Percentiles rank a stretch among this genome's conserved stretches.
These are phyloP conservation scores for Dromius quadrimaculatus DNA, from an alignment of 2,888 invertebrate genomes.

Conservation along the genomic window DNA sequence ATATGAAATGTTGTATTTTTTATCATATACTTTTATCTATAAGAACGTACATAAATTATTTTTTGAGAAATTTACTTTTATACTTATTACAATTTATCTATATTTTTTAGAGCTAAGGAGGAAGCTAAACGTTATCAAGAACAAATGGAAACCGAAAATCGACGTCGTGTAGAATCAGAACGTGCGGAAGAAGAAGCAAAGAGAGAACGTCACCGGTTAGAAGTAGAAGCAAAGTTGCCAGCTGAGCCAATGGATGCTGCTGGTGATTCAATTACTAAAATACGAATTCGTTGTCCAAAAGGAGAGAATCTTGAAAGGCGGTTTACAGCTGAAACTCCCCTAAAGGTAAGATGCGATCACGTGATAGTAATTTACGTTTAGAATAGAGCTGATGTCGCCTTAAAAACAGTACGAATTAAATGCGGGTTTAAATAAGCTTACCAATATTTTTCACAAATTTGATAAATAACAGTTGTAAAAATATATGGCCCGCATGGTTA, in stretches of 20 bases:
- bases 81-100: background rate
- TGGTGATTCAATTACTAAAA: constrained; percentile 75
- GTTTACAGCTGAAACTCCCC: constrained; percentile 74
- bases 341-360: constrained; percentile 69
- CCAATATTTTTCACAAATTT: too few species aligned
- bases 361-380: too few species aligned
- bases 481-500: too few species aligned
- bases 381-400: too few species aligned
- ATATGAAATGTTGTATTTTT: background rate
- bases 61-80: background rate
- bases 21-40: background rate
- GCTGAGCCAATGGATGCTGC: constrained; percentile 75
- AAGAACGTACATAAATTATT: background rate
- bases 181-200: constrained; percentile 78
- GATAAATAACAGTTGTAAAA: too few species aligned
- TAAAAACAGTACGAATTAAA: too few species aligned
- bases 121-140: constrained; percentile 85
- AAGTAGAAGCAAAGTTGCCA: constrained; percentile 78
- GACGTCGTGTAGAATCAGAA: constrained; percentile 81
- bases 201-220: constrained; percentile 77
- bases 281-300: constrained; percentile 86
- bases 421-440: too few species aligned
- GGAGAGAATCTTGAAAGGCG: constrained; percentile 82
- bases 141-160: constrained; percentile 77
- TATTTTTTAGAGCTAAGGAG: constrained; percentile 85